phyloP scores from a whole-genome alignment of 2,113 vertebrate species.

The Platichthys flesus region DNA sequence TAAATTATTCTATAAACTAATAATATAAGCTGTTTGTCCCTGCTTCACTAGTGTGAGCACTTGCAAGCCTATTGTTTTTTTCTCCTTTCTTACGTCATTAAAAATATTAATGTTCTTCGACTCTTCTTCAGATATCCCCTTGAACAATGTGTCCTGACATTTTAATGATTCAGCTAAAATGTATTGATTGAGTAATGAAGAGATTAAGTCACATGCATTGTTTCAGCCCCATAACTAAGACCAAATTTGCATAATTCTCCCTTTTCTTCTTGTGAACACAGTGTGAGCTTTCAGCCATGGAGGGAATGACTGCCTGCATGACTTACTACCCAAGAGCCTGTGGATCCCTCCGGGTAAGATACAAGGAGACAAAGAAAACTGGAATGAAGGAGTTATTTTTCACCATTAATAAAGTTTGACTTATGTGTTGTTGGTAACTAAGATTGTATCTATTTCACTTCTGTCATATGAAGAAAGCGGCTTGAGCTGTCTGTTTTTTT shows the following conservation, averaged over 20 bases:
- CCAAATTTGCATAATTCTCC: neutral
- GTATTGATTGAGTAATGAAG: too few species aligned
- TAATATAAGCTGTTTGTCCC: too few species aligned
- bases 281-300: slow-evolving; percentile 88
- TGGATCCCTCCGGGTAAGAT: slow-evolving; percentile 87
- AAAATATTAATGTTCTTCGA: too few species aligned
- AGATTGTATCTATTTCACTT: neutral
- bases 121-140: too few species aligned
- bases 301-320: slow-evolving; percentile 92
- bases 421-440: neutral
- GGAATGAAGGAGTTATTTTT: neutral
- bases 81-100: too few species aligned
- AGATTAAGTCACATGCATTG: too few species aligned
- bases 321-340: slow-evolving; percentile 89
- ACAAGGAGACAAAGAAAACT: neutral
- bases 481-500: neutral
- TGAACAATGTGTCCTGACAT: too few species aligned
- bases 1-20: too few species aligned
- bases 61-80: too few species aligned
- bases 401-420: neutral
- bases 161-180: too few species aligned
- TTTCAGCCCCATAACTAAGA: neutral
- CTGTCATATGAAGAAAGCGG: neutral
- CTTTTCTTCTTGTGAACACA: slow-evolving; percentile 51
- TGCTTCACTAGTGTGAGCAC: too few species aligned